phyloP scores from a whole-genome alignment of 2,113 vertebrate genomes.

The Choloepus hoffmanni region DNA sequence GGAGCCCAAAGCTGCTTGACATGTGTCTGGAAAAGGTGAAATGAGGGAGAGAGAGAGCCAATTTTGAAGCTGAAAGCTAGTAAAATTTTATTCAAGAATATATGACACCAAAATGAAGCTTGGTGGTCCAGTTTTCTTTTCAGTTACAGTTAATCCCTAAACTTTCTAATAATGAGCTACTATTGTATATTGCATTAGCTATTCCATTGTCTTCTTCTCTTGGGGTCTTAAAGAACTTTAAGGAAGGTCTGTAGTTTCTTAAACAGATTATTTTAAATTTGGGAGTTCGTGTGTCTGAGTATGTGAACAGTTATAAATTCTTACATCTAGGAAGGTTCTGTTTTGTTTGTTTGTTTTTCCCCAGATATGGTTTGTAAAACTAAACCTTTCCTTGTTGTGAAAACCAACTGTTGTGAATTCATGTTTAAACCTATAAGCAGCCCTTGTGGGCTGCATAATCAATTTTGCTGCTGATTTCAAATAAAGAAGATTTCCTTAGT shows the following conservation, averaged over 20 bases:
- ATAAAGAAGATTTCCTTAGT: not conserved
- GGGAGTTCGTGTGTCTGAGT: not conserved
- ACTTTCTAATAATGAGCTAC: conserved; percentile 9
- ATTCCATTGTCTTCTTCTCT: not conserved
- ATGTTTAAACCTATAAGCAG: not conserved
- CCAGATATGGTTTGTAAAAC: not conserved
- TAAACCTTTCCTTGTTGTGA: not conserved
- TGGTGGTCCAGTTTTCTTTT: conserved; percentile 17
- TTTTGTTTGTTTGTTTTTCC: not conserved
- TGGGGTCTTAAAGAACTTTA: not conserved
- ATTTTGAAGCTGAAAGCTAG: conserved; percentile 18
- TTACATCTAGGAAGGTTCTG: not conserved
- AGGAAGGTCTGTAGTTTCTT: not conserved
- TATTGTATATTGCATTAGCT: not conserved
- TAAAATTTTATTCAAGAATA: conserved; percentile 41
- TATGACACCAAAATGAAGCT: not conserved
- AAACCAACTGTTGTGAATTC: not conserved
- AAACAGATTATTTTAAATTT: conserved; percentile 51
- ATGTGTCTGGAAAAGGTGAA: not conserved
- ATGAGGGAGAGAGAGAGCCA: not conserved
- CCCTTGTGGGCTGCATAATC: not conserved
- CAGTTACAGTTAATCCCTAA: not conserved
- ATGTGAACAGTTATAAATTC: not conserved
- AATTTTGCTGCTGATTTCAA: not conserved
- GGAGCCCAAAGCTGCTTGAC: not conserved